Percentiles rank a stretch among this genome's conserved stretches.
Conservation (phyloP, 2,797 vertebrate species). For the Arctocebus calabarensis region DNA sequence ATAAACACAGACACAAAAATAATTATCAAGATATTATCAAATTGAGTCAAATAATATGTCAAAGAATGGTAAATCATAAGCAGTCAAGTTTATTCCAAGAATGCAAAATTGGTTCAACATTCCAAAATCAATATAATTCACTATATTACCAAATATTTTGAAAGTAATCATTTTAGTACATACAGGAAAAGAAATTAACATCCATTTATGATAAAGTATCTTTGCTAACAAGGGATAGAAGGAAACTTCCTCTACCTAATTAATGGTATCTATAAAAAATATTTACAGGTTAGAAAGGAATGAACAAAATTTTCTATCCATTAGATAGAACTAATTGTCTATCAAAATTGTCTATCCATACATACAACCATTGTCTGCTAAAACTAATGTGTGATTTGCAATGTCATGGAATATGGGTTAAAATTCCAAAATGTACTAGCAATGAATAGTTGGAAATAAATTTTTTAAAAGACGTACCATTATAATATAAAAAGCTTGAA, state of each 20-base stretch:
- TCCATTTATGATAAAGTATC: not conserved
- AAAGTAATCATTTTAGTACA: conserved; percentile 17
- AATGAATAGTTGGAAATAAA: not conserved
- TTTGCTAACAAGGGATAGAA: not conserved
- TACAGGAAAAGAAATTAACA: not conserved
- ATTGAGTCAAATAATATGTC: not conserved
- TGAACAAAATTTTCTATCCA: not conserved
- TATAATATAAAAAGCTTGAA: not conserved
- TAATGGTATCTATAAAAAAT: not conserved
- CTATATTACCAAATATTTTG: not conserved
- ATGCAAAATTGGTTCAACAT: conserved; percentile 57
- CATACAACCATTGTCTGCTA: not conserved
- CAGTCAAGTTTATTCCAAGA: conserved; percentile 8
- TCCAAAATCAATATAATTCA: conserved; percentile 28
- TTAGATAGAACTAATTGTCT: too few species aligned
- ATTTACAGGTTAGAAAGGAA: not conserved
- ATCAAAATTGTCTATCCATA: too few species aligned
- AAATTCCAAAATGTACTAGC: not conserved
- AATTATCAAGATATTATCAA: conserved; percentile 44
- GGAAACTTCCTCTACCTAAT: not conserved
- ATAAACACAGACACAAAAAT: conserved; percentile 6
- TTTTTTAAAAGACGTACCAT: not conserved
- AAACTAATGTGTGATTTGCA: not conserved
- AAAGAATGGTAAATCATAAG: not conserved
- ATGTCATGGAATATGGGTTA: not conserved